A percentile compares a stretch with the other conserved stretches of the same genome.
Evolutionary conservation across 2,113 vertebrate species (phyloP).

Genomic region (Coryphaenoides rupestris): DNA sequence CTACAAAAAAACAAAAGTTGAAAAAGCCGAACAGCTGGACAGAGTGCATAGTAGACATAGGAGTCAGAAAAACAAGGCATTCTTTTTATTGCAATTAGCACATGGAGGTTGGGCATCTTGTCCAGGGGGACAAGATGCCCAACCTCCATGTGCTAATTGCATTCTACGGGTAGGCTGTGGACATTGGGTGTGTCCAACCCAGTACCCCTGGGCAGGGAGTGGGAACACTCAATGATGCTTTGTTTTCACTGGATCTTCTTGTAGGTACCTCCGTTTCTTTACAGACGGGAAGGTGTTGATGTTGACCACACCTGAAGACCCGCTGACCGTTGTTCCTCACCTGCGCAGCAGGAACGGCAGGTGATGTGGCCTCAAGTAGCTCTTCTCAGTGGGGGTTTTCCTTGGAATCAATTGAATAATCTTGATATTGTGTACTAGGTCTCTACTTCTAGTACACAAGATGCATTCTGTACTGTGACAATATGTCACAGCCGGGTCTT

Average conservation of each 20-base stretch:
- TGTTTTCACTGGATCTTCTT: not conserved
- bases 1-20: no score
- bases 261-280: constrained; percentile 95
- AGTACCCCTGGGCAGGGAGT: not conserved
- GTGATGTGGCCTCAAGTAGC: constrained; percentile 51
- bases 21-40: no score
- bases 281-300: constrained; percentile 91
- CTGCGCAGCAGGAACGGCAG: constrained; percentile 85
- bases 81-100: no score
- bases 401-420: not conserved
- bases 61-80: no score
- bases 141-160: no score
- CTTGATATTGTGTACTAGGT: not conserved
- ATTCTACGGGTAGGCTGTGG: no score
- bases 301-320: constrained; percentile 94
- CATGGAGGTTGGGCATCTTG: no score
- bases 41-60: no score
- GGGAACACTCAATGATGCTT: not conserved
- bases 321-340: constrained; percentile 83
- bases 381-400: not conserved
- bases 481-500: not conserved
- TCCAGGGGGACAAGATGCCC: no score
- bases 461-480: not conserved
- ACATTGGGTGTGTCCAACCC: no score
- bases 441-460: not conserved